Evolutionary conservation across 2,797 vertebrate genomes (phyloP).

Genomic region (Prunella strophiata): DNA sequence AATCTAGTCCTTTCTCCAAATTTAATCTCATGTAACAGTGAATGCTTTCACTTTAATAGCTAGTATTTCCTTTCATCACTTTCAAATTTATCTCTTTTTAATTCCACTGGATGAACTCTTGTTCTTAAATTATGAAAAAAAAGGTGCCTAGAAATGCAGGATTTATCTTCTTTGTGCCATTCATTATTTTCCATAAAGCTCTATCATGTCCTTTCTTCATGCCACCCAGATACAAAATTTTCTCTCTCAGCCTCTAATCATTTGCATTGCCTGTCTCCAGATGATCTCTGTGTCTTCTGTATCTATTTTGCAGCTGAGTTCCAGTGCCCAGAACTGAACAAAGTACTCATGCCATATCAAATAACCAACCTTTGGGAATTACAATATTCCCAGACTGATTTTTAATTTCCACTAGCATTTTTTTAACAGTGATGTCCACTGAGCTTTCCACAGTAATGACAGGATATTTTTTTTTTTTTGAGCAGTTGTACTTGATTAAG

Average conservation of each 20-base stretch:
- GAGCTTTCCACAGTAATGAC: background rate
- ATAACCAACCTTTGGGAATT: background rate
- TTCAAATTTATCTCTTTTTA: constrained; percentile 21
- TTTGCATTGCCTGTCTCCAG: background rate
- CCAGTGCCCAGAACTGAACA: background rate
- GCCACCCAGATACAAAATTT: background rate
- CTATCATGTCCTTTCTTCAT: background rate
- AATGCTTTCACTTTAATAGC: background rate
- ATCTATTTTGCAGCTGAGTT: background rate
- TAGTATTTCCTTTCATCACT: constrained; percentile 18
- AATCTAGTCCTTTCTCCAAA: constrained; percentile 9
- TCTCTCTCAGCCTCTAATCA: background rate
- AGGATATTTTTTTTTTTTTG: background rate
- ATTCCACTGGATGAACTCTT: background rate
- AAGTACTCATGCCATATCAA: background rate
- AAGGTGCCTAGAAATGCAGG: background rate
- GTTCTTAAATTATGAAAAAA: background rate
- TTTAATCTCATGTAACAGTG: constrained; percentile 6
- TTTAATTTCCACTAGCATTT: background rate
- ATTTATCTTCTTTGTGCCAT: constrained; percentile 14
- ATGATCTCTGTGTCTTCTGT: background rate
- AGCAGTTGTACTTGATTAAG: background rate
- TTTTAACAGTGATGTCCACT: background rate
- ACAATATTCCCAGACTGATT: background rate
- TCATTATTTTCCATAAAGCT: constrained; percentile 9